A percentile compares a stretch with the other conserved stretches of the same genome.
Conservation (phyloP, 2,113 vertebrate species). For the Anolis sagrei region DNA sequence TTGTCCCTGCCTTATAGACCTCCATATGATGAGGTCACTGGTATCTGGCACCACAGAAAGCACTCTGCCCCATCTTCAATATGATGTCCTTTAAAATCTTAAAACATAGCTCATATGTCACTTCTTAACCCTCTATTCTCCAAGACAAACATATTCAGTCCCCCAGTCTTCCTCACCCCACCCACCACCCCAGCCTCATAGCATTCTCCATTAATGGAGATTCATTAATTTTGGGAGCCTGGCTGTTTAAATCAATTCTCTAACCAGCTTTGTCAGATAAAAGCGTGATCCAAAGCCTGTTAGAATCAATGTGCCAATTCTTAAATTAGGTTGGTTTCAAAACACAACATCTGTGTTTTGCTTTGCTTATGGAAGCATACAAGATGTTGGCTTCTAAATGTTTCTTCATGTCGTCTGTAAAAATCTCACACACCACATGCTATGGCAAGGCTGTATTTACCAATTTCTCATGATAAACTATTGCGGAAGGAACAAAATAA, state of each 20-base stretch:
- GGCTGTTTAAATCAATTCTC: constrained; percentile 33
- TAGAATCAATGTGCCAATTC: constrained; percentile 44
- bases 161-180: constrained; percentile 16
- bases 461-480: background rate
- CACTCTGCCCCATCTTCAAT: too few relatives aligned
- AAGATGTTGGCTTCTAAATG: constrained; percentile 12
- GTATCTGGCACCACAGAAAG: too few relatives aligned
- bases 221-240: background rate
- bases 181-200: background rate
- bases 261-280: background rate
- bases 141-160: too few relatives aligned
- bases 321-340: constrained; percentile 24
- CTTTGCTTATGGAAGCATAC: constrained; percentile 1
- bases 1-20: too few relatives aligned
- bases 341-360: constrained; percentile 15
- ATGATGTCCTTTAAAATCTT: too few relatives aligned
- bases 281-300: constrained; percentile 18
- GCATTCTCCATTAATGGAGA: too few relatives aligned
- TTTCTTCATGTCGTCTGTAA: background rate
- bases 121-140: too few relatives aligned
- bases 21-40: too few relatives aligned
- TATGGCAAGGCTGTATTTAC: background rate
- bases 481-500: background rate
- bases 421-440: background rate
- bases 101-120: too few relatives aligned